phyloP scores from a whole-genome alignment of 1,140 invertebrate species.

The Drosophila biarmipes region DNA sequence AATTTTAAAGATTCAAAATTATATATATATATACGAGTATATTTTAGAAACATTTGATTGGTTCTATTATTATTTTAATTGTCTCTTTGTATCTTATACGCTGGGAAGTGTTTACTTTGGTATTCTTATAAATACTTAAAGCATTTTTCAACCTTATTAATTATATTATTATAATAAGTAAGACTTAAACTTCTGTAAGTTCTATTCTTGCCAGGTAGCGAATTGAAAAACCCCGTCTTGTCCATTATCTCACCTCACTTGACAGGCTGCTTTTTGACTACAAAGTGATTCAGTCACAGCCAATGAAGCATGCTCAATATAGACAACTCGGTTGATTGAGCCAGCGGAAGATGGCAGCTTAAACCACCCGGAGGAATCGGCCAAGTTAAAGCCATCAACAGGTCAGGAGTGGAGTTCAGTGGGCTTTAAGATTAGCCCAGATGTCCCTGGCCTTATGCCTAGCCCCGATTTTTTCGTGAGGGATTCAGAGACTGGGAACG shows the following conservation, averaged over 20 bases:
- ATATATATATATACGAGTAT: too few species aligned
- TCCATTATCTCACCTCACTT: slow-evolving; percentile 19
- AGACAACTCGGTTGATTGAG: slow-evolving; percentile 55
- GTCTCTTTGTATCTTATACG: too few species aligned
- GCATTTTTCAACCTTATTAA: too few species aligned
- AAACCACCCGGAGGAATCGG: slow-evolving; percentile 10
- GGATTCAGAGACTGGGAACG: not conserved
- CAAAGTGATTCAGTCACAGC: slow-evolving; percentile 34
- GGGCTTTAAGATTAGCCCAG: slow-evolving; percentile 47
- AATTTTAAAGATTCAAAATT: too few species aligned
- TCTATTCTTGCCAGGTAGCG: not conserved
- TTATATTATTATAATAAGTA: too few species aligned
- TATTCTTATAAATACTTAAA: too few species aligned
- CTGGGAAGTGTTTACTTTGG: too few species aligned
- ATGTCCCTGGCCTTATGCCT: slow-evolving; percentile 21
- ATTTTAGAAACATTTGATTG: too few species aligned
- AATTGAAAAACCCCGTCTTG: not conserved
- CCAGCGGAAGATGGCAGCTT: slow-evolving; percentile 2
- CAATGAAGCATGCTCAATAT: slow-evolving; percentile 36
- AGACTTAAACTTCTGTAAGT: not conserved
- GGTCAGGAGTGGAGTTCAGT: slow-evolving; percentile 33
- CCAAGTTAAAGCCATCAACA: slow-evolving; percentile 41
- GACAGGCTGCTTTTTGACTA: slow-evolving; percentile 13
- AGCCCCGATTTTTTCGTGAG: not conserved
- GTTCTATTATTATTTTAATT: too few species aligned